phyloP scores from a whole-genome alignment of 2,113 vertebrate species.

The Cacatua alba region DNA sequence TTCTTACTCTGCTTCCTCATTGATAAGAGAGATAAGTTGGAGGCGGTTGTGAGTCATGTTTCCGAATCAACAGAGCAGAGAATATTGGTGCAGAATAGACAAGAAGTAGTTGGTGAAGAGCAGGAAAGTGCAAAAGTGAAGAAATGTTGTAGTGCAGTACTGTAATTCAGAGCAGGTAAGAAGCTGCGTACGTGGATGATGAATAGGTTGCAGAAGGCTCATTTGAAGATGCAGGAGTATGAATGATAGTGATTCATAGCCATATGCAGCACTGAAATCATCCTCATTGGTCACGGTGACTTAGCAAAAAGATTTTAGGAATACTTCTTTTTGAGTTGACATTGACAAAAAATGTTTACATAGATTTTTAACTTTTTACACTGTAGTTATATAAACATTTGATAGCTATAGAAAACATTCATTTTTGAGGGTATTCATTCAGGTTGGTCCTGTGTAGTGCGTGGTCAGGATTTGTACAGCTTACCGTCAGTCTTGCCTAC shows the following conservation, averaged over 20 bases:
- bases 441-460: background rate
- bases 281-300: background rate
- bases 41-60: background rate
- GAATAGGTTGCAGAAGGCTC: background rate
- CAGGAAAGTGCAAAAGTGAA: background rate
- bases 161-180: background rate
- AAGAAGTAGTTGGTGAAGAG: background rate
- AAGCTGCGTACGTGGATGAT: accelerated
- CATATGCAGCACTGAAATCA: background rate
- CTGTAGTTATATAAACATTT: background rate
- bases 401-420: background rate
- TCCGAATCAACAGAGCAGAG: background rate
- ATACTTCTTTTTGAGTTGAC: background rate
- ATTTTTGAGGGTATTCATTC: background rate
- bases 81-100: background rate
- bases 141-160: background rate
- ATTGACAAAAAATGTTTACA: background rate
- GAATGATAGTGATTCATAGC: background rate
- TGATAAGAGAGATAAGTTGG: background rate
- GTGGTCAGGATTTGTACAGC: background rate
- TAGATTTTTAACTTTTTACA: background rate
- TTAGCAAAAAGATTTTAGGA: background rate
- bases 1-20: background rate
- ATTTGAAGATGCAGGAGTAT: background rate
- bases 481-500: background rate